A percentile compares a stretch with the other conserved stretches of the same genome.
Evolutionary conservation across 2,113 vertebrate species (phyloP).

Genomic region (Corythaixoides concolor): DNA sequence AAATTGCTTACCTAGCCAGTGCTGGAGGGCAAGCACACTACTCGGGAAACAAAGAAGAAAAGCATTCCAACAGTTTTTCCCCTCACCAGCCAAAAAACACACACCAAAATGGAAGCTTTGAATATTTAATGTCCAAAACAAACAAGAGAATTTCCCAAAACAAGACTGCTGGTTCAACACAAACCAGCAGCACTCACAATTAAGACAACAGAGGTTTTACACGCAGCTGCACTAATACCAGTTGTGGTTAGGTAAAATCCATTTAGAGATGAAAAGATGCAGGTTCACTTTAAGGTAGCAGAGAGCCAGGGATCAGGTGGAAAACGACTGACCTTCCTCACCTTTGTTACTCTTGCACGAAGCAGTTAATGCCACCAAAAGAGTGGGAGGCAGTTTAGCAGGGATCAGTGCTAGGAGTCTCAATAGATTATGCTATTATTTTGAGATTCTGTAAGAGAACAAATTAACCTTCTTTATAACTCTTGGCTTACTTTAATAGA

Average conservation of each 20-base stretch:
- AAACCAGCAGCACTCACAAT: neutral
- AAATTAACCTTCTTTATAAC: conserved; percentile 27
- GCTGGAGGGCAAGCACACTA: neutral
- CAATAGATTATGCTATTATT: conserved; percentile 13
- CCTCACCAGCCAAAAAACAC: neutral
- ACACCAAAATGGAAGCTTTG: conserved; percentile 12
- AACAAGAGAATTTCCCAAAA: conserved; percentile 5
- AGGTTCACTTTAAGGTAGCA: neutral
- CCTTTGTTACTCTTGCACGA: neutral
- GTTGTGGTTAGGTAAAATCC: neutral
- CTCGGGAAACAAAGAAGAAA: neutral
- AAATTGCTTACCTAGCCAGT: neutral
- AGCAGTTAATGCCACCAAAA: neutral
- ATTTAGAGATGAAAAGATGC: neutral
- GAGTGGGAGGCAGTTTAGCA: neutral
- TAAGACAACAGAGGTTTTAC: neutral
- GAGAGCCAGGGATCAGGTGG: neutral
- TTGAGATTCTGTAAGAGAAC: neutral
- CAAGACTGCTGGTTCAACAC: neutral
- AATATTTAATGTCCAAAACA: conserved; percentile 43
- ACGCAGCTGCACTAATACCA: neutral
- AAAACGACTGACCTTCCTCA: neutral
- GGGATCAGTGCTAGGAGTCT: neutral
- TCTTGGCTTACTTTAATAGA: conserved; percentile 18
- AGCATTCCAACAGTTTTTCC: neutral